Base-by-base conservation (phyloP, 2,797 vertebrate genomes). In the Pelochelys cantorii region DNA sequence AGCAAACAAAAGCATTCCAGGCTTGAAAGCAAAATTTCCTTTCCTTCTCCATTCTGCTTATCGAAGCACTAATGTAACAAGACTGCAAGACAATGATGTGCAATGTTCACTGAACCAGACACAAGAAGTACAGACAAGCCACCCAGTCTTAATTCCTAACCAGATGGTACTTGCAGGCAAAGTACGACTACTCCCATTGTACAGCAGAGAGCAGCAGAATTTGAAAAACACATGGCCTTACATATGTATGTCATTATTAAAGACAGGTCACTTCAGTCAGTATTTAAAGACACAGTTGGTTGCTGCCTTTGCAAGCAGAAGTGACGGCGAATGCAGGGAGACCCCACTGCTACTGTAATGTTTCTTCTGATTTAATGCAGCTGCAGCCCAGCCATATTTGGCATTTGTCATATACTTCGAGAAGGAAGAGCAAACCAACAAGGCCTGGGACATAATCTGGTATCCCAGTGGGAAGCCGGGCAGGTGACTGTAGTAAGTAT, bases 101-200 rank as follows among this genome's bases (percentile, higher is more conserved):
- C 22, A 4, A 27, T 53, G 85, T n/a, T 90, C 1, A 0, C 86
- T 82, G 87, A 93, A 74, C 91, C 90, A 57, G 23, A 56, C n/a
- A 3, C 53, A 74, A 81, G 74, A 83, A 91, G 59, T 34, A 78
- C 79, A 91, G 94, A 90, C 29, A 3, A 20, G 65, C 84, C 85
- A 60, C 95, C 92, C 90, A 6, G 71, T 92, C 81, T 90, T 92
- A 57, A 90, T 71, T 20, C 92, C 93, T 42, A 93, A 90, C 93
- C 94, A 94, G 83, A 85, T 77, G 93, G 95, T 89, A 60, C 52
- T 92, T 88, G 89, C 55, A 77, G 62, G 95, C 92, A 89, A 94
- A 96, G 92, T 92, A 83, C 92, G 94, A 95, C 85, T 82, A 57
- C 94, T 95, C 95, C 95, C 93, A 93, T 90, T 53, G 15, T 4